Evolutionary conservation across 2,888 invertebrate genomes (phyloP).

Genomic region (Rhodophaea formosa): DNA sequence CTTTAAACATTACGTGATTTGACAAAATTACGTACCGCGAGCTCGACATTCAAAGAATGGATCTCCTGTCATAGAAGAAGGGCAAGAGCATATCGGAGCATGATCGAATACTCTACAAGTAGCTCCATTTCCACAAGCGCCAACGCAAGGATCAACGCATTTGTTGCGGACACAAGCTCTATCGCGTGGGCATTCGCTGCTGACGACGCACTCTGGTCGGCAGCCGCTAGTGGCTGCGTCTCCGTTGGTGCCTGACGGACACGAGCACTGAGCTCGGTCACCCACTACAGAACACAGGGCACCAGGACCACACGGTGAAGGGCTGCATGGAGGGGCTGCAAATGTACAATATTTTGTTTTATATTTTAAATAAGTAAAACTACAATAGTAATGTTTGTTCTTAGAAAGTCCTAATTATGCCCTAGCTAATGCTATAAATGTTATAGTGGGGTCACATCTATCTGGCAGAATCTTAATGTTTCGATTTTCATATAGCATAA

Average conservation of each 20-base stretch:
- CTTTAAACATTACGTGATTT: not conserved
- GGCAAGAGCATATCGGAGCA: constrained; percentile 88
- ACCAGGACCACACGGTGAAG: constrained; percentile 90
- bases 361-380: too few species aligned
- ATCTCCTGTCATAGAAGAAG: constrained; percentile 86
- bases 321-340: constrained; percentile 83
- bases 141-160: constrained; percentile 90
- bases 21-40: constrained; percentile 41
- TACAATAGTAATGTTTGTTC: too few species aligned
- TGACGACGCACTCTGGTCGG: constrained; percentile 91
- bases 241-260: constrained; percentile 87
- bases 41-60: constrained; percentile 86
- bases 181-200: constrained; percentile 89
- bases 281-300: constrained; percentile 83
- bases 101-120: constrained; percentile 83
- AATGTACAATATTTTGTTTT: too few species aligned
- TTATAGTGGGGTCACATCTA: too few species aligned
- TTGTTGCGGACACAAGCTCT: constrained; percentile 89
- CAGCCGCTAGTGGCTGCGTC: constrained; percentile 88
- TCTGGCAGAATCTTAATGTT: too few species aligned
- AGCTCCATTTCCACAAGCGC: constrained; percentile 90
- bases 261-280: constrained; percentile 86
- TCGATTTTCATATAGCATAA: too few species aligned
- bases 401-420: too few species aligned
- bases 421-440: too few species aligned